These are phyloP conservation scores for Capromys pilorides DNA, from an alignment of 2,797 vertebrate genomes.

Conservation along the genomic window DNA sequence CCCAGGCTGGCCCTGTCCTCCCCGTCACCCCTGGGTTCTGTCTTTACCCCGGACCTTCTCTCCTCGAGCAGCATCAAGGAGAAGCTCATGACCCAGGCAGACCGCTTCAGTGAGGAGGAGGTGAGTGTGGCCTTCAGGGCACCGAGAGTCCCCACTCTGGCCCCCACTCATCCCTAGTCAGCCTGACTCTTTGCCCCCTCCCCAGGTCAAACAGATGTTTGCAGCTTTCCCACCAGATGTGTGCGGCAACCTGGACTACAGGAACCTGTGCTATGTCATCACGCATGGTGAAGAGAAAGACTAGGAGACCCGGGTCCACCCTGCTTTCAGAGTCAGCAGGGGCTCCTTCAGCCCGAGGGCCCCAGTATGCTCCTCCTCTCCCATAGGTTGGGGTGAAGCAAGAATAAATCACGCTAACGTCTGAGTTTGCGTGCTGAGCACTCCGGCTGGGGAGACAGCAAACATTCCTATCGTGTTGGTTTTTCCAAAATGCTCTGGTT, in stretches of 20 bases:
- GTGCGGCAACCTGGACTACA: slow-evolving; percentile 90
- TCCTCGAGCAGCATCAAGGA: slow-evolving; percentile 89
- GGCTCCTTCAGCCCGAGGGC: rapidly evolving
- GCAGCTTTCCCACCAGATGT: slow-evolving; percentile 89
- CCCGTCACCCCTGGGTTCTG: not conserved
- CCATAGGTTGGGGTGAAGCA: slow-evolving; percentile 51
- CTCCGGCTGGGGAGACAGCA: slow-evolving; percentile 70
- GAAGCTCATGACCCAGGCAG: slow-evolving; percentile 91
- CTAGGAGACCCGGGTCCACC: slow-evolving; percentile 55
- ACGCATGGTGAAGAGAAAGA: slow-evolving; percentile 92
- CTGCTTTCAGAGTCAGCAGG: not conserved
- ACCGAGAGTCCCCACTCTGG: rapidly evolving
- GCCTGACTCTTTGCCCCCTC: slow-evolving; percentile 19
- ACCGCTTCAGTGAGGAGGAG: slow-evolving; percentile 93
- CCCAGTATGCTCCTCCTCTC: not conserved
- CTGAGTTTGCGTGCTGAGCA: slow-evolving; percentile 73
- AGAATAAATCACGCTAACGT: slow-evolving; percentile 82
- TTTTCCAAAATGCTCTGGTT: slow-evolving; percentile 69
- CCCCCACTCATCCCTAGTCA: not conserved
- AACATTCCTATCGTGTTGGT: slow-evolving; percentile 74
- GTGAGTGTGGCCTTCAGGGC: slow-evolving; percentile 81
- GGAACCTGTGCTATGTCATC: slow-evolving; percentile 91
- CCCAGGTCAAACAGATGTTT: slow-evolving; percentile 91
- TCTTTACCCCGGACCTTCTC: slow-evolving; percentile 21
- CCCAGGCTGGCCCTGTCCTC: not conserved